These are phyloP conservation scores for Hylomyscus alleni DNA, from an alignment of 2,797 vertebrate species.

Conservation along the genomic window DNA sequence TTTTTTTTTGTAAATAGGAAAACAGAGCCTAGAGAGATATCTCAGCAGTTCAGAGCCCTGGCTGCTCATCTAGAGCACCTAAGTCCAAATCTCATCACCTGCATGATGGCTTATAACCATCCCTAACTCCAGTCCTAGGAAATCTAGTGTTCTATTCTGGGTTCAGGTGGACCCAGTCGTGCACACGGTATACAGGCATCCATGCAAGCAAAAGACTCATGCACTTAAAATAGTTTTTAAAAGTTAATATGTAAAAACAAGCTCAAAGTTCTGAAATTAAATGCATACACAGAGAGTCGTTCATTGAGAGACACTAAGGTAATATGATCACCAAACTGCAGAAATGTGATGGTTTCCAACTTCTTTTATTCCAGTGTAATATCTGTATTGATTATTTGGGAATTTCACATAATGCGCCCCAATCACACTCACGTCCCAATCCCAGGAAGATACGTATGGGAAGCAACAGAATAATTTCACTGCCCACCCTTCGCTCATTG, in stretches of 20 bases:
- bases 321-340: neutral
- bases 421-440: neutral
- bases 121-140: neutral
- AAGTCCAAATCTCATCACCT: neutral
- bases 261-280: neutral
- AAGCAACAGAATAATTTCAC: neutral
- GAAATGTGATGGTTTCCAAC: neutral
- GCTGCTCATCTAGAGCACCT: neutral
- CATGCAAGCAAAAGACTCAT: neutral
- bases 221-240: neutral
- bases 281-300: neutral
- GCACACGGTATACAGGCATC: neutral
- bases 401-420: neutral
- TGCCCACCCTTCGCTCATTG: neutral
- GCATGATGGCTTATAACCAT: neutral
- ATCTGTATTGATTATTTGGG: neutral
- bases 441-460: neutral
- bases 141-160: neutral
- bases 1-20: neutral
- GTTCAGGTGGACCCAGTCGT: neutral
- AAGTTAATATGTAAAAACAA: neutral
- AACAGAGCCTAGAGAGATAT: neutral
- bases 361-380: neutral
- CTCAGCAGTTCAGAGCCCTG: neutral
- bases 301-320: neutral